A percentile compares a stretch with the other conserved stretches of the same genome.
Conservation (phyloP, 2,888 invertebrate species). For the Pomacea canaliculata region DNA sequence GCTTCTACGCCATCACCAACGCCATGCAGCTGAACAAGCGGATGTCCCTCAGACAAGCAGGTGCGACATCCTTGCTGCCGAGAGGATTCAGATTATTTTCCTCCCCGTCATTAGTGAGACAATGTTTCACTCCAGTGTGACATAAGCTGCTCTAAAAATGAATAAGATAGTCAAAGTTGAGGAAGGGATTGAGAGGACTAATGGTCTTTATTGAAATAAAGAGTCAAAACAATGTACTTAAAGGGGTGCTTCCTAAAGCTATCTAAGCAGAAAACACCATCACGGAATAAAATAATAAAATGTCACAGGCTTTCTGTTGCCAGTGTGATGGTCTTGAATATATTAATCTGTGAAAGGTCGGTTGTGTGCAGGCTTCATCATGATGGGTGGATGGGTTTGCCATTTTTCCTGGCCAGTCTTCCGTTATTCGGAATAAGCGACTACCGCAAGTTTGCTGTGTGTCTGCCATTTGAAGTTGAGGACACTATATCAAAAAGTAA, state of each 20-base stretch:
- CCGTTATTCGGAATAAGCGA: conserved; percentile 93
- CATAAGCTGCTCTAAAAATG: not conserved
- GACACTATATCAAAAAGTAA: conserved; percentile 80
- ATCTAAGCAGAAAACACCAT: no score
- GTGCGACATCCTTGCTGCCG: conserved; percentile 37
- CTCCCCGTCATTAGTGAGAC: not conserved
- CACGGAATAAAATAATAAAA: no score
- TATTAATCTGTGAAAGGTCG: no score
- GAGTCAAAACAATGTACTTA: not conserved
- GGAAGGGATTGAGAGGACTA: no score
- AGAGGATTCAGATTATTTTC: not conserved
- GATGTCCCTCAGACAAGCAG: conserved; percentile 89
- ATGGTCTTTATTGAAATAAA: not conserved
- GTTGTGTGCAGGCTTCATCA: conserved; percentile 78
- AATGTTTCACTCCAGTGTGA: not conserved
- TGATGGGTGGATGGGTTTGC: conserved; percentile 96
- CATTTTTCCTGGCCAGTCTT: conserved; percentile 84
- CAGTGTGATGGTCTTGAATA: no score
- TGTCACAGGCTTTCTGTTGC: no score
- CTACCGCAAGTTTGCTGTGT: conserved; percentile 96
- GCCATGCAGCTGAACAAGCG: conserved; percentile 97
- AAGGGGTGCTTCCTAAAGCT: no score
- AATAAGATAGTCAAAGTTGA: not conserved
- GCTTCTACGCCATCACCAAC: conserved; percentile 94
- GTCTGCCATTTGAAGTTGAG: conserved; percentile 93